A percentile compares a stretch with the other conserved stretches of the same genome.
Conservation (phyloP, 2,113 vertebrate genomes). For the Stigmatopora argus region DNA sequence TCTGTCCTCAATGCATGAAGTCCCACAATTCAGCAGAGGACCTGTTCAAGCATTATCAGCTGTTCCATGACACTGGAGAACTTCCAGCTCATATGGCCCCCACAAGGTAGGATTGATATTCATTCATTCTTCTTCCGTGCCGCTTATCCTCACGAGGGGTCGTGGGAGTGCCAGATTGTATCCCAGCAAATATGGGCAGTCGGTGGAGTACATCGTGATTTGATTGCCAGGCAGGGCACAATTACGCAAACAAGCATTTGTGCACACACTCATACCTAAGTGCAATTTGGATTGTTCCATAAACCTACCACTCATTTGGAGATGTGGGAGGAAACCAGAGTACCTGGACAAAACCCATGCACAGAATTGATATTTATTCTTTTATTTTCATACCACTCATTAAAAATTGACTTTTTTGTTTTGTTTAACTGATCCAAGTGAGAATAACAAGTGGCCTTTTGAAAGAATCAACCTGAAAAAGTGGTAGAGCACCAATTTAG, state of each 20-base stretch:
- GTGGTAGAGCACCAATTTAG: neutral
- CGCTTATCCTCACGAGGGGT: neutral
- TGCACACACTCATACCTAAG: too few species aligned
- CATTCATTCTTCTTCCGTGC: neutral
- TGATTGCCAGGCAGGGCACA: too few species aligned
- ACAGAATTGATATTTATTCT: neutral
- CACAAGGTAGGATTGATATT: conserved; percentile 71
- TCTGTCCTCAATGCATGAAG: conserved; percentile 99
- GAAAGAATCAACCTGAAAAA: too few species aligned
- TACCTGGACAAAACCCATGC: too few species aligned
- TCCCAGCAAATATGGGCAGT: neutral
- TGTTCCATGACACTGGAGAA: conserved; percentile 86
- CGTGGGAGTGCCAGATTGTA: neutral
- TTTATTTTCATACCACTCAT: neutral
- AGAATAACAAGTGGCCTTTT: too few species aligned
- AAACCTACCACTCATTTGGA: too few species aligned
- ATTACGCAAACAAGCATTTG: too few species aligned
- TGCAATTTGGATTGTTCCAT: too few species aligned
- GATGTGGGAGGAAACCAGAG: too few species aligned
- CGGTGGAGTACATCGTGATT: too few species aligned
- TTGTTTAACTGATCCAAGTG: too few species aligned
- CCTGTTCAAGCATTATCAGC: conserved; percentile 95
- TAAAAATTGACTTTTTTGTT: neutral
- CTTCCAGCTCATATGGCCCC: conserved; percentile 77
- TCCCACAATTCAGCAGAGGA: conserved; percentile 96